Conservation (phyloP, 30 jellyfish, hydroid and myxozoan species). For the Catostylus mosaicus region DNA sequence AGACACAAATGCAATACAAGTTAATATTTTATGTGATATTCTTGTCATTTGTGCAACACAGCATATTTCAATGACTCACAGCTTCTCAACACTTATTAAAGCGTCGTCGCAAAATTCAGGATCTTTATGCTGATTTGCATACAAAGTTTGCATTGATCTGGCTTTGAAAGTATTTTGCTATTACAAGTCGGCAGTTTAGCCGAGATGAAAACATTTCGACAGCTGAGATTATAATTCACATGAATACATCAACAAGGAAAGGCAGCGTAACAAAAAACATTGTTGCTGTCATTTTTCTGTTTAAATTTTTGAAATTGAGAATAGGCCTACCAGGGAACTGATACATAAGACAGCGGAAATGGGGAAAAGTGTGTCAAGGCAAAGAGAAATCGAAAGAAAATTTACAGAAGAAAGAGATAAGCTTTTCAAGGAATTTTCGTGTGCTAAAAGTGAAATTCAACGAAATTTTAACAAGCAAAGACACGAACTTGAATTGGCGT, state of each 20-base stretch:
- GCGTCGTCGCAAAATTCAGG: no score
- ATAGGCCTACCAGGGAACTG: not conserved
- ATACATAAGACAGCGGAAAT: not conserved
- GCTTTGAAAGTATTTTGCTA: no score
- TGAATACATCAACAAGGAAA: no score
- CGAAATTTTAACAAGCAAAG: constrained; percentile 49
- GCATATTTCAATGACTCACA: constrained; percentile 3
- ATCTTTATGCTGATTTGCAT: no score
- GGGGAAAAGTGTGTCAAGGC: constrained; percentile 60
- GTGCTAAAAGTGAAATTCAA: constrained; percentile 58
- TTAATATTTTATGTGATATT: constrained; percentile 16
- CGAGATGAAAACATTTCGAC: no score
- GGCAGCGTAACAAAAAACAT: no score
- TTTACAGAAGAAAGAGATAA: constrained; percentile 53
- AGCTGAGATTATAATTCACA: no score
- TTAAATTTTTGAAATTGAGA: not conserved
- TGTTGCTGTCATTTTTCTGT: no score
- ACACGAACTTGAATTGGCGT: constrained; percentile 53
- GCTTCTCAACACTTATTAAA: not conserved
- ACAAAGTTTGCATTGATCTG: no score
- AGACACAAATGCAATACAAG: constrained; percentile 12
- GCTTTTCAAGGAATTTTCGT: constrained; percentile 48
- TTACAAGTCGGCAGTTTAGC: no score
- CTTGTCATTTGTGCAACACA: not conserved
- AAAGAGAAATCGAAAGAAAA: constrained; percentile 46